Percentiles rank a stretch among this genome's conserved stretches.
These are phyloP conservation scores for Eristalinus aeneus DNA, from an alignment of 2,888 invertebrate species.

Conservation along the genomic window DNA sequence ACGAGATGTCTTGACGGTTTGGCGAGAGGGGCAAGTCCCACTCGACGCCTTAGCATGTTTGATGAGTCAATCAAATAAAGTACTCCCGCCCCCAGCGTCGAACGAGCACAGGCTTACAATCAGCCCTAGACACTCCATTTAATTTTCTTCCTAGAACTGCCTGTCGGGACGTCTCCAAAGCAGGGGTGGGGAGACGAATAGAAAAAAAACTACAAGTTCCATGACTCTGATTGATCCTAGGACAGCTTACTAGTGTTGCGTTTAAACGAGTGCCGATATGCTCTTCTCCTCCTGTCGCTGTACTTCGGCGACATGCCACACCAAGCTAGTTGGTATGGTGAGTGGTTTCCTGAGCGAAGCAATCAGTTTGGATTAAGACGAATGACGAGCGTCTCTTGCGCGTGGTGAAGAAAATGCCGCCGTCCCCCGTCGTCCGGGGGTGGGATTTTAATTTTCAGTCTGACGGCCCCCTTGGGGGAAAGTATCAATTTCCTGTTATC, in stretches of 20 bases:
- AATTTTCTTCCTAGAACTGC: constrained; percentile 46
- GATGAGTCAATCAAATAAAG: constrained; percentile 65
- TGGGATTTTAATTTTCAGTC: constrained; percentile 60
- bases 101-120: constrained; percentile 36
- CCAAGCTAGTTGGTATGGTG: neutral
- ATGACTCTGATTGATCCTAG: constrained; percentile 64
- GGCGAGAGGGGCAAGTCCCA: neutral
- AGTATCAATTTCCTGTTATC: constrained; percentile 63
- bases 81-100: constrained; percentile 1
- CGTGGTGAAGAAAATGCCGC: neutral
- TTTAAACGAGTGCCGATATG: constrained; percentile 41
- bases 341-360: constrained; percentile 37
- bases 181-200: neutral
- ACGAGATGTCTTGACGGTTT: constrained; percentile 1
- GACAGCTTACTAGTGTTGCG: constrained; percentile 43
- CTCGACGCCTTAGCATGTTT: constrained; percentile 35
- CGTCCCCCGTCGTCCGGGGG: neutral
- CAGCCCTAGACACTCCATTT: constrained; percentile 57
- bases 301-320: neutral
- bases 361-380: constrained; percentile 71
- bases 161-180: neutral
- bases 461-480: constrained; percentile 21
- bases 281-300: constrained; percentile 28
- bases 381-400: constrained; percentile 46
- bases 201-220: constrained; percentile 36